Evolutionary conservation across 2,113 vertebrate genomes (phyloP).

Genomic region (Crotophaga sulcirostris): DNA sequence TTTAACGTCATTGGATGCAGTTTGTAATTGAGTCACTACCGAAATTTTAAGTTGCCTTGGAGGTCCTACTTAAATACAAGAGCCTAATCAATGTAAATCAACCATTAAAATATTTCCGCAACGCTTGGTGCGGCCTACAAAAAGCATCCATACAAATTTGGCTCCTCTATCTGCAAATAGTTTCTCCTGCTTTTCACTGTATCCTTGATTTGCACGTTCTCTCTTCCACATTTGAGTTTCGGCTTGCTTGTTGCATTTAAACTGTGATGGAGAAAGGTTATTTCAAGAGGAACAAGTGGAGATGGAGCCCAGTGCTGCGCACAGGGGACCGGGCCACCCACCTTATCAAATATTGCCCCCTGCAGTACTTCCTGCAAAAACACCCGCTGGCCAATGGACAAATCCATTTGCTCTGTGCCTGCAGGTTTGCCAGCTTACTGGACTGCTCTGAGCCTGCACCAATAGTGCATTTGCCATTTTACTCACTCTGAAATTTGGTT

Average conservation of each 20-base stretch:
- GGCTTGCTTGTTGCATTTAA: background rate
- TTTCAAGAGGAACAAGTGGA: background rate
- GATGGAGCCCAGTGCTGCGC: background rate
- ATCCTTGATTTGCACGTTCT: background rate
- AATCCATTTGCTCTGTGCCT: background rate
- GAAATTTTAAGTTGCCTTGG: background rate
- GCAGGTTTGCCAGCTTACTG: background rate
- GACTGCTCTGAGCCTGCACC: background rate
- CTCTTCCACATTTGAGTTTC: background rate
- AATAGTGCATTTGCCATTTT: background rate
- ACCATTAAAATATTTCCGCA: background rate
- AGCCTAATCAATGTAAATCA: background rate
- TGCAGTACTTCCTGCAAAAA: conserved; percentile 44
- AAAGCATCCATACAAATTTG: background rate
- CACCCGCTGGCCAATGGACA: background rate
- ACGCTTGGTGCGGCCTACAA: background rate
- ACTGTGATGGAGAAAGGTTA: background rate
- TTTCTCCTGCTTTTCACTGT: background rate
- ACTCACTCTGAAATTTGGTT: background rate
- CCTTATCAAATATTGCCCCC: conserved; percentile 72
- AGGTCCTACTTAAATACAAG: background rate
- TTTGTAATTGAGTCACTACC: background rate
- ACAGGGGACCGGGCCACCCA: background rate
- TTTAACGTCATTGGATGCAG: background rate
- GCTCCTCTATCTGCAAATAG: background rate